phyloP scores from a whole-genome alignment of 35 echinoderm and acorn worm species.

The Ophioderma brevispina region DNA sequence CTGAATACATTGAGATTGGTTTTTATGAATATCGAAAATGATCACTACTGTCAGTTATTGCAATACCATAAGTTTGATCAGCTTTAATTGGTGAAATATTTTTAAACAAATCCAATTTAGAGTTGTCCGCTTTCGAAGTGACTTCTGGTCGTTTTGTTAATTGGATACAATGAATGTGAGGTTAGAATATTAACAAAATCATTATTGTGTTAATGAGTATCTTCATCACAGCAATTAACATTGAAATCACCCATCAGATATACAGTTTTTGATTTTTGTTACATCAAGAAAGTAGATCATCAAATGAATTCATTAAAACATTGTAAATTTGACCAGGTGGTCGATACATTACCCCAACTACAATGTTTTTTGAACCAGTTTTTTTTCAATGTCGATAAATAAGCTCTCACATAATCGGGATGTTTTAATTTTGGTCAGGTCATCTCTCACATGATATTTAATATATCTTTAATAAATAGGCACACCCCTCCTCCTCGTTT shows the following conservation, averaged over 20 bases:
- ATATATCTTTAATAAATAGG: too few species aligned
- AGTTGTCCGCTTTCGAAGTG: neutral
- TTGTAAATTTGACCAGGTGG: neutral
- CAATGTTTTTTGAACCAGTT: neutral
- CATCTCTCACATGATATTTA: too few species aligned
- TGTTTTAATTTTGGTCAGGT: too few species aligned
- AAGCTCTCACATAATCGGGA: too few species aligned
- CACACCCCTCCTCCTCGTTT: too few species aligned
- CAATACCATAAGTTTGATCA: conserved; percentile 5
- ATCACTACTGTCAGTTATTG: neutral
- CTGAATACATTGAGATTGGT: neutral
- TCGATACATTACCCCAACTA: conserved; percentile 1
- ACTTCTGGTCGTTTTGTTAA: neutral
- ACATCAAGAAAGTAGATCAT: neutral
- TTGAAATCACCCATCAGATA: conserved; percentile 1
- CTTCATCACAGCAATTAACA: neutral
- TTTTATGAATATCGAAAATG: neutral
- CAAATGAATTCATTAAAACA: neutral
- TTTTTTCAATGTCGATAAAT: too few species aligned
- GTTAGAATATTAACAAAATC: neutral
- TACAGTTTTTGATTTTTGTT: neutral
- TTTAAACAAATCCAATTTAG: too few species aligned
- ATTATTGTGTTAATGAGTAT: neutral
- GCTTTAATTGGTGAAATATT: neutral
- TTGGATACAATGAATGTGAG: neutral